Percentiles rank a stretch among this genome's conserved stretches.
These are phyloP conservation scores for Telmatherina bonti DNA, from an alignment of 2,797 vertebrate genomes.

Conservation along the genomic window DNA sequence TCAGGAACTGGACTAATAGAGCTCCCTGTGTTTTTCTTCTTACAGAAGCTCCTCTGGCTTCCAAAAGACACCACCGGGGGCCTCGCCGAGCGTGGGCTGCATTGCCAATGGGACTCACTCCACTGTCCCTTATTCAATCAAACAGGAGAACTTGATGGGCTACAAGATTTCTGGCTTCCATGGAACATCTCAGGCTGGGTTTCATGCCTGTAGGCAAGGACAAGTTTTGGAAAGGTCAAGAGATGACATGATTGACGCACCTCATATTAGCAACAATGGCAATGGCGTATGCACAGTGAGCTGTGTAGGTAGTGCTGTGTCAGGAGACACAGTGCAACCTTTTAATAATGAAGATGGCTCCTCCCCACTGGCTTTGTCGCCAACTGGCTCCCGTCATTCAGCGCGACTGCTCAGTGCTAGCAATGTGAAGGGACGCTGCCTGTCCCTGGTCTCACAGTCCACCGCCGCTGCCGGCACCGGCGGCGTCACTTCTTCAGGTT, in stretches of 20 bases:
- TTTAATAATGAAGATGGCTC: constrained; percentile 94
- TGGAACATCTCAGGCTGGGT: constrained; percentile 72
- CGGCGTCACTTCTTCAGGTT: constrained; percentile 40
- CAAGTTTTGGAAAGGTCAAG: constrained; percentile 76
- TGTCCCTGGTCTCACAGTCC: constrained; percentile 84
- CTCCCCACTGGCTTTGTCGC: constrained; percentile 88
- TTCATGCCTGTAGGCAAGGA: constrained; percentile 62
- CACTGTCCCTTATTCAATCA: constrained; percentile 87
- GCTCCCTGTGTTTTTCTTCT: constrained; percentile 65
- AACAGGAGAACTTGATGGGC: constrained; percentile 89
- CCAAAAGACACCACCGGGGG: constrained; percentile 82
- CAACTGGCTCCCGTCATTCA: constrained; percentile 86
- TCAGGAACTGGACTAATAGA: constrained; percentile 58
- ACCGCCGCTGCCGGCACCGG: constrained; percentile 28
- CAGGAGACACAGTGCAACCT: constrained; percentile 87
- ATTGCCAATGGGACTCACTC: constrained; percentile 79
- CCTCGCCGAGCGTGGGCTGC: constrained; percentile 48
- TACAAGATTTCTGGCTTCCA: constrained; percentile 83
- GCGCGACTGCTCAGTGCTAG: constrained; percentile 83
- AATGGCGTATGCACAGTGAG: constrained; percentile 49
- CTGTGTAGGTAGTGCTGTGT: constrained; percentile 67
- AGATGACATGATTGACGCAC: constrained; percentile 75
- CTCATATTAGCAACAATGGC: constrained; percentile 75
- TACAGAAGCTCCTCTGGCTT: constrained; percentile 85
- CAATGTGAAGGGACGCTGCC: constrained; percentile 90